Evolutionary conservation across 2,888 invertebrate genomes (phyloP).

Genomic region (Ariolimax columbianus): DNA sequence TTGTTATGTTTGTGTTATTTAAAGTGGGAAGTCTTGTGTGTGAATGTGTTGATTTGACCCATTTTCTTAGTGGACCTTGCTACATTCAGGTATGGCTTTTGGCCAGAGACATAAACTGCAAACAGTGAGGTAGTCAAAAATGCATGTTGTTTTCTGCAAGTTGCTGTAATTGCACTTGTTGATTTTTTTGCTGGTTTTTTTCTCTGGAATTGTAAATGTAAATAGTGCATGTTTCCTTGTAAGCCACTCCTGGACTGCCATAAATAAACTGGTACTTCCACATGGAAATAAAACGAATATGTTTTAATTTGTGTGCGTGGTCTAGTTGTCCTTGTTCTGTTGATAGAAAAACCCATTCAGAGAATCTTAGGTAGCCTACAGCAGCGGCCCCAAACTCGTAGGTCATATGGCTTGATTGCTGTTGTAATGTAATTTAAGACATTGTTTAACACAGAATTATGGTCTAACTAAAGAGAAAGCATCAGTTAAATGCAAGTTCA

Average conservation of each 20-base stretch:
- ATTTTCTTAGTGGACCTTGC: neutral
- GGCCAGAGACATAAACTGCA: neutral
- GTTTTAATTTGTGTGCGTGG: neutral
- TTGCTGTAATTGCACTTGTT: conserved; percentile 36
- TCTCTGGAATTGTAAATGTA: conserved; percentile 44
- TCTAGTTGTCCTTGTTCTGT: neutral
- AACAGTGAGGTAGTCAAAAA: neutral
- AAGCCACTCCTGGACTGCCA: conserved; percentile 52
- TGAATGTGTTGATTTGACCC: neutral
- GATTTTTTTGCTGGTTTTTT: conserved; percentile 10
- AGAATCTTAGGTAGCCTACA: too few species aligned
- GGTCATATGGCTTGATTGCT: too few species aligned
- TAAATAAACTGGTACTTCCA: conserved; percentile 50
- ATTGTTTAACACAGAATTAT: too few species aligned
- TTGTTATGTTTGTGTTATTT: neutral
- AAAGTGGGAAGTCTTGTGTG: neutral
- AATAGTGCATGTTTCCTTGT: conserved; percentile 50
- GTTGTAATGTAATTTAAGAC: too few species aligned
- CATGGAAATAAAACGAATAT: conserved; percentile 38
- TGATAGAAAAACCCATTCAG: neutral
- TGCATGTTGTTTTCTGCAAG: conserved; percentile 17
- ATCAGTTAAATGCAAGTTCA: too few species aligned
- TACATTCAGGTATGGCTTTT: neutral
- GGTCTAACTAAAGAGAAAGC: too few species aligned
- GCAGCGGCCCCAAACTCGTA: too few species aligned